Evolutionary conservation across 1,140 invertebrate genomes (phyloP).

Genomic region (Solen grandis): DNA sequence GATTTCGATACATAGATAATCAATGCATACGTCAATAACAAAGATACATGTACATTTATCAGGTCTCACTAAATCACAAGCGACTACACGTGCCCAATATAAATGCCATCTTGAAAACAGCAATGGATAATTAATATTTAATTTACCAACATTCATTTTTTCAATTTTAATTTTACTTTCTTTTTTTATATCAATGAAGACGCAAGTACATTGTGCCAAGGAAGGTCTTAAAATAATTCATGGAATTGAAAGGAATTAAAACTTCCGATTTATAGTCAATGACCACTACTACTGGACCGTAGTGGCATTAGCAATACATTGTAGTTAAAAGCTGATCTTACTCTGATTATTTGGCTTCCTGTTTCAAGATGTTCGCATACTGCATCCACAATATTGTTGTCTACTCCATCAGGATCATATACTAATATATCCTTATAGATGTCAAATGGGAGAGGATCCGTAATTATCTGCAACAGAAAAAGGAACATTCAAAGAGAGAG

Average conservation of each 20-base stretch:
- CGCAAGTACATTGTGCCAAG: not conserved
- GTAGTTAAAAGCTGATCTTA: not conserved
- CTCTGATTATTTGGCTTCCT: no score
- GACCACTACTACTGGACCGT: no score
- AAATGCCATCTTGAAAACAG: no score
- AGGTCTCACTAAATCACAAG: no score
- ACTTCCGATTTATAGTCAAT: not conserved
- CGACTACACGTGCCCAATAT: no score
- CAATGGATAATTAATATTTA: no score
- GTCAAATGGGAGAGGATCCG: not conserved
- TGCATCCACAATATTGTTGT: slow-evolving; percentile 8
- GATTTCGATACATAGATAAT: no score
- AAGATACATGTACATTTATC: no score
- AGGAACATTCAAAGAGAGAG: not conserved
- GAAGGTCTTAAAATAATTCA: not conserved
- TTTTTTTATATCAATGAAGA: no score
- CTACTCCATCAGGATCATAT: slow-evolving; percentile 13
- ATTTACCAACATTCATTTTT: no score
- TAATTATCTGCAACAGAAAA: not conserved
- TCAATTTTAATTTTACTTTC: no score
- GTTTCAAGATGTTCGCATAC: not conserved
- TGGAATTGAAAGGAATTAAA: slow-evolving; percentile 3
- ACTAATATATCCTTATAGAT: not conserved
- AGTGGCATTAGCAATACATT: not conserved
- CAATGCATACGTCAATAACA: no score